Base-by-base conservation (phyloP, 2,888 invertebrate species). In the Tridacna gigas region DNA sequence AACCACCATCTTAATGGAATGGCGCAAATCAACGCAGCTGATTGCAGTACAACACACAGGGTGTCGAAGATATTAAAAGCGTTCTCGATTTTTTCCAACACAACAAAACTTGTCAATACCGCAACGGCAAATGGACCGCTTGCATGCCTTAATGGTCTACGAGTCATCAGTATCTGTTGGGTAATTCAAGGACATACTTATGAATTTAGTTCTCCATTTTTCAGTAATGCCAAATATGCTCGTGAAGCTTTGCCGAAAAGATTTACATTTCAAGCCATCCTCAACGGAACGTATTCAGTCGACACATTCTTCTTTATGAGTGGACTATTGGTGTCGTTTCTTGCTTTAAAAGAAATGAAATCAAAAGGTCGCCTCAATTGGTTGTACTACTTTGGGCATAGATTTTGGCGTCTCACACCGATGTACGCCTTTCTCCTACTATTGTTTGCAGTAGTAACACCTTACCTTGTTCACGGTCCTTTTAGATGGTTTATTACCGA, bases 81-180 rank as follows among this genome's bases (percentile, higher is more conserved):
- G 3, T 90, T 91, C 67, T 90, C 90, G 2, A 37, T 90, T 37
- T 71, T 90, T 28, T 74, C 75, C 4, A 91, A 90, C 63, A 83
- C 84, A 11, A 78, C 60, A 25, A 91, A 90, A 69, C 74, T 91
- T 11, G n/a, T 90, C 47, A 79, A 83, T 66, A 88, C 88, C 0
- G 56, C 79, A 3, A 88, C 90, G 63, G 82, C 89, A 1, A 65
- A 74, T 22, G 85, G 89, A 22, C 83, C 86, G 11, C 81, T 97
- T 88, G 95, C 96, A 65, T 96, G 97, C 91, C 96, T 97, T 82
- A 97, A 97, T 89, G 96, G 97, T 12, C 95, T 97, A 47, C 96
- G 97, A 88, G 96, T 93, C 18, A 37, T 93, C 28, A 90, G 90
- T 66, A 91, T 93, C 89, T 88, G 84, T 61, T 93, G 93, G 93